Evolutionary conservation across 2,888 invertebrate species (phyloP).

Genomic region (Caenorhabditis plicata): DNA sequence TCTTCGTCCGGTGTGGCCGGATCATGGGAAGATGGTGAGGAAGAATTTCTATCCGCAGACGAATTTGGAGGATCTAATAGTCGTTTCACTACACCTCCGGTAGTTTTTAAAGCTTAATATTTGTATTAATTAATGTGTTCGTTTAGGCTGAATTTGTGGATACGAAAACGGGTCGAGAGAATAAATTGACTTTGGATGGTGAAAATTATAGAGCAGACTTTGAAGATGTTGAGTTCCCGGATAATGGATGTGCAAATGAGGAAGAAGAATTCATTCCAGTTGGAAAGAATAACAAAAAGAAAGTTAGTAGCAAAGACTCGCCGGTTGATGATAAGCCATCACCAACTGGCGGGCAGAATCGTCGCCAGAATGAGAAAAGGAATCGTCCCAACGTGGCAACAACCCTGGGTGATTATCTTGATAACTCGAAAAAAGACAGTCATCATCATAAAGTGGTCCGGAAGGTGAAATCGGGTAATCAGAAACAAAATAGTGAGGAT

Average conservation of each 20-base stretch:
- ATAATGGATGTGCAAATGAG: constrained; percentile 16
- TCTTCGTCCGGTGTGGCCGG: constrained; percentile 15
- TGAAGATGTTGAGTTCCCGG: constrained; percentile 21
- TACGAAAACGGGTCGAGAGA: background rate
- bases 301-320: constrained; percentile 7
- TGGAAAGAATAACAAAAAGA: constrained; percentile 29
- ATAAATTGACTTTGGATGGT: constrained; percentile 4
- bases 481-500: constrained; percentile 1
- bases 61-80: constrained; percentile 34
- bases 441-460: constrained; percentile 4
- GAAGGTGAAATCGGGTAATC: too few relatives aligned
- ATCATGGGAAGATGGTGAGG: constrained; percentile 28
- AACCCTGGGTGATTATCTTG: constrained; percentile 19
- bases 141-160: constrained; percentile 22
- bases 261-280: constrained; percentile 37
- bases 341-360: background rate
- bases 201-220: constrained; percentile 31
- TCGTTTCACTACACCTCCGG: constrained; percentile 23
- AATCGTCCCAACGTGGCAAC: constrained; percentile 3
- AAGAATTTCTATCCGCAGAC: constrained; percentile 38
- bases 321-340: background rate
- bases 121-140: background rate
- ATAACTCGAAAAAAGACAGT: constrained; percentile 14
- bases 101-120: constrained; percentile 1
- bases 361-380: background rate